These are phyloP conservation scores for Diorhabda carinulata DNA, from an alignment of 1,140 invertebrate genomes.

Conservation along the genomic window DNA sequence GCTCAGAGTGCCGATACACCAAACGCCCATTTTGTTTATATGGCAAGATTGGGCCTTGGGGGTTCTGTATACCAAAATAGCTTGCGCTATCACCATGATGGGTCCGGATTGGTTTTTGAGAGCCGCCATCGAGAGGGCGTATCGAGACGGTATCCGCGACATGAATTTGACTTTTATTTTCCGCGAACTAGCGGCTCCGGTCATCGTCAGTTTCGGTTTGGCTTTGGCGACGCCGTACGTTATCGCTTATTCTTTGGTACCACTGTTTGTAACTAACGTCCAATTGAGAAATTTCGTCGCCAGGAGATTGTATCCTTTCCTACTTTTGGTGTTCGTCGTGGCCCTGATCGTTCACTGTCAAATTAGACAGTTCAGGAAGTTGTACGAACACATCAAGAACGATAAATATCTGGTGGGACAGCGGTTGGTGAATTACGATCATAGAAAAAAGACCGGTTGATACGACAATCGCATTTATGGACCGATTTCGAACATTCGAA, in stretches of 20 bases:
- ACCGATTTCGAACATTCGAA: too few species aligned
- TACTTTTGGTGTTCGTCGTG: slow-evolving; percentile 68
- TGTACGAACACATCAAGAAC: slow-evolving; percentile 98
- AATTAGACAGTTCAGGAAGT: slow-evolving; percentile 84
- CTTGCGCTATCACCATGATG: slow-evolving; percentile 96
- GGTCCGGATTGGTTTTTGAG: slow-evolving; percentile 94
- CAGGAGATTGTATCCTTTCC: slow-evolving; percentile 86
- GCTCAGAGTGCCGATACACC: slow-evolving; percentile 85
- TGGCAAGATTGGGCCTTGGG: slow-evolving; percentile 97
- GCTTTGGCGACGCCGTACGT: slow-evolving; percentile 88
- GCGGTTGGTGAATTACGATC: slow-evolving; percentile 92
- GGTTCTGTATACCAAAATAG: slow-evolving; percentile 95
- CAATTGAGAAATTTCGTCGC: slow-evolving; percentile 74
- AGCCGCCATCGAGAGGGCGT: slow-evolving; percentile 84
- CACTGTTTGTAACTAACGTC: slow-evolving; percentile 69
- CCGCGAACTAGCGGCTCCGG: slow-evolving; percentile 79
- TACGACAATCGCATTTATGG: not conserved
- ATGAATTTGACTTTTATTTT: slow-evolving; percentile 88
- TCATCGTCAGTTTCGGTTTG: slow-evolving; percentile 82
- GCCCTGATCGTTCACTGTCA: slow-evolving; percentile 67
- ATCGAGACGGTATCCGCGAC: slow-evolving; percentile 85
- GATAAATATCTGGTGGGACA: slow-evolving; percentile 97
- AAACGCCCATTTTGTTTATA: slow-evolving; percentile 93
- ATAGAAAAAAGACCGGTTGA: slow-evolving; percentile 52
- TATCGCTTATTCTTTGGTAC: slow-evolving; percentile 77